Conservation (phyloP, 1,140 invertebrate species). For the Brachystomella parvula region DNA sequence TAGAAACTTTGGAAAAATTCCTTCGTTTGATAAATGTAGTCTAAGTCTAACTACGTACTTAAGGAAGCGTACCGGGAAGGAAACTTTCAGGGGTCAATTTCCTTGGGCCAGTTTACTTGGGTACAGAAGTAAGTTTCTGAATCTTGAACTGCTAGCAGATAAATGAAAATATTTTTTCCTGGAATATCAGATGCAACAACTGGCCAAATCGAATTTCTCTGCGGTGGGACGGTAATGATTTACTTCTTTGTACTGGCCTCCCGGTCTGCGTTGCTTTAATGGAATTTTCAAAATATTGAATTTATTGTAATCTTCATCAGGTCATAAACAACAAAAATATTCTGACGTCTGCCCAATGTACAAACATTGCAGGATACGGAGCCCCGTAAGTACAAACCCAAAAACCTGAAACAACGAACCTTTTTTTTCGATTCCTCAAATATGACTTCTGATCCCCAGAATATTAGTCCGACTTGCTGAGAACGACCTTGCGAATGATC, state of each 20-base stretch:
- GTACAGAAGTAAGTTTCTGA: slow-evolving; percentile 11
- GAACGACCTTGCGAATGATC: slow-evolving; percentile 11
- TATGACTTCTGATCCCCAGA: background rate
- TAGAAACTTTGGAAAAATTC: slow-evolving; percentile 7
- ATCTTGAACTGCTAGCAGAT: background rate
- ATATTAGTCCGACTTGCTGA: slow-evolving; percentile 11
- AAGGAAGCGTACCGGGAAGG: background rate
- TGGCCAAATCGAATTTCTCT: background rate
- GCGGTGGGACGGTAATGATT: background rate
- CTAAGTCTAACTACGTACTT: background rate
- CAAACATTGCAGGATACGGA: background rate
- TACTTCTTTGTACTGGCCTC: background rate
- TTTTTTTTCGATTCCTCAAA: background rate
- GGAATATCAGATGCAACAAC: background rate
- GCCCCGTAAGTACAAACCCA: background rate
- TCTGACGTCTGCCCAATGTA: background rate
- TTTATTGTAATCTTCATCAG: background rate
- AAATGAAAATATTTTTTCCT: background rate
- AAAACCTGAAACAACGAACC: background rate
- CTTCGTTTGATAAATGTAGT: slow-evolving; percentile 5
- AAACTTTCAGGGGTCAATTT: background rate
- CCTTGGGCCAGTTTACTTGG: slow-evolving; percentile 4
- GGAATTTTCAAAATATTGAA: background rate
- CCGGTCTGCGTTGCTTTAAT: background rate
- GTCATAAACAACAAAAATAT: background rate